Conservation (phyloP, 2,797 vertebrate species). For the Salmo trutta region DNA sequence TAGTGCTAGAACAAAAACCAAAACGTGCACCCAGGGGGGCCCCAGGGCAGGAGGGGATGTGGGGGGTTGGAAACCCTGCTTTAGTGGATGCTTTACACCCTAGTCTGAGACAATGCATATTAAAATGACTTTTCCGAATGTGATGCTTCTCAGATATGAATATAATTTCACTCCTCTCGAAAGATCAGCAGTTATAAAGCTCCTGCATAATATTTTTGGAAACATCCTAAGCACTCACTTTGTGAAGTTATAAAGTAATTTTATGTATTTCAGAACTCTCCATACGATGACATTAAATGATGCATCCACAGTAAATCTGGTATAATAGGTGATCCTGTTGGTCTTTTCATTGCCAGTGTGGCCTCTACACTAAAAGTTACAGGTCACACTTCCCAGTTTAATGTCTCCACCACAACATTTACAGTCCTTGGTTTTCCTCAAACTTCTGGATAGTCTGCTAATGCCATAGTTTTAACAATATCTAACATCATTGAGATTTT, state of each 20-base stretch:
- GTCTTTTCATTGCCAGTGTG: slow-evolving; percentile 32
- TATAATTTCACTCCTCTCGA: slow-evolving; percentile 23
- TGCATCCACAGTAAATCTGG: not conserved
- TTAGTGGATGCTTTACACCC: slow-evolving; percentile 17
- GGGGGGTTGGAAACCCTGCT: too few relatives aligned
- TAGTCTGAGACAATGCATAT: slow-evolving; percentile 28
- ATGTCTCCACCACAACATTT: not conserved
- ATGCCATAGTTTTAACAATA: not conserved
- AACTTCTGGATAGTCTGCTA: slow-evolving; percentile 35
- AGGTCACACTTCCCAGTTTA: not conserved
- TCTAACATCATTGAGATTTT: too few relatives aligned
- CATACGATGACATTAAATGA: not conserved
- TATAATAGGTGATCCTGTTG: slow-evolving; percentile 20
- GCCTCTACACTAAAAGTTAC: not conserved
- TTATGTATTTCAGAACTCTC: not conserved
- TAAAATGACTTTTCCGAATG: slow-evolving; percentile 40
- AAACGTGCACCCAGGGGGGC: too few relatives aligned
- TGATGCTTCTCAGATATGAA: slow-evolving; percentile 29
- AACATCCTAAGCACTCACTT: slow-evolving; percentile 22
- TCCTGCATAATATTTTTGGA: slow-evolving; percentile 25
- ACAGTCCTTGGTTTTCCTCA: not conserved
- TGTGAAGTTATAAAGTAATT: slow-evolving; percentile 18
- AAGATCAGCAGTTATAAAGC: slow-evolving; percentile 20
- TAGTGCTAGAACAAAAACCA: too few relatives aligned
- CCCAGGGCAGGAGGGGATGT: too few relatives aligned